These are phyloP conservation scores for Acheta domesticus DNA, from an alignment of 2,888 invertebrate genomes.

Conservation along the genomic window DNA sequence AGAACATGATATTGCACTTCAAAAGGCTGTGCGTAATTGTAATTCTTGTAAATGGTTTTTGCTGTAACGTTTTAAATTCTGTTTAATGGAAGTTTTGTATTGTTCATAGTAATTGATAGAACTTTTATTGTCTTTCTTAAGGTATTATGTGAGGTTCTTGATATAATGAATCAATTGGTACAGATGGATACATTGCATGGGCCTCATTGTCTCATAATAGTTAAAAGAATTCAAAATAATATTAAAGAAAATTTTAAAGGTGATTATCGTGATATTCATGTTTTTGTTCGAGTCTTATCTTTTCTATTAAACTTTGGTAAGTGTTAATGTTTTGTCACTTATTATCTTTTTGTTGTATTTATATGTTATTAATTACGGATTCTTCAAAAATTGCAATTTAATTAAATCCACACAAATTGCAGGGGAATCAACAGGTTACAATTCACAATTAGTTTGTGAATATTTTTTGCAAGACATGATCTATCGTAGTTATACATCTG, in stretches of 20 bases:
- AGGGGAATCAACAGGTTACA: conserved; percentile 32
- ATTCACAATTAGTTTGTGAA: conserved; percentile 32
- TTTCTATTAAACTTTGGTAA: conserved; percentile 36
- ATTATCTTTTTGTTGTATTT: not conserved
- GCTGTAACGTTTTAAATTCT: not conserved
- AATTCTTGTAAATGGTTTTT: not conserved
- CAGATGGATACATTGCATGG: conserved; percentile 30
- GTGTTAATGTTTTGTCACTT: conserved; percentile 12
- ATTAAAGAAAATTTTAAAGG: conserved; percentile 33
- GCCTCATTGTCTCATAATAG: conserved; percentile 29
- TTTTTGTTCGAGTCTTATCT: conserved; percentile 32
- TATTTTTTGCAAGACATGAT: conserved; percentile 34
- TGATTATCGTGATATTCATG: conserved; percentile 34
- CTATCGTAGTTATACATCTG: conserved; percentile 36
- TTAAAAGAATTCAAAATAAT: conserved; percentile 33
- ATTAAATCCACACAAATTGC: conserved; percentile 19
- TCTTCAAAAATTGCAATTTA: not conserved
- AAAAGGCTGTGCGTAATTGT: conserved; percentile 34
- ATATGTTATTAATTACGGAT: not conserved
- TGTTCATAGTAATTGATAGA: no score
- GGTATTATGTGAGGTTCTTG: conserved; percentile 36
- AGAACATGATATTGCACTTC: conserved; percentile 33
- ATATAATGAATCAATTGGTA: conserved; percentile 31
- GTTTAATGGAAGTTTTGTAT: not conserved
- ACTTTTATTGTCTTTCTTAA: conserved; percentile 22